A percentile compares a stretch with the other conserved stretches of the same genome.
Evolutionary conservation across 2,888 invertebrate genomes (phyloP).

Genomic region (Cantharis flavilabris): DNA sequence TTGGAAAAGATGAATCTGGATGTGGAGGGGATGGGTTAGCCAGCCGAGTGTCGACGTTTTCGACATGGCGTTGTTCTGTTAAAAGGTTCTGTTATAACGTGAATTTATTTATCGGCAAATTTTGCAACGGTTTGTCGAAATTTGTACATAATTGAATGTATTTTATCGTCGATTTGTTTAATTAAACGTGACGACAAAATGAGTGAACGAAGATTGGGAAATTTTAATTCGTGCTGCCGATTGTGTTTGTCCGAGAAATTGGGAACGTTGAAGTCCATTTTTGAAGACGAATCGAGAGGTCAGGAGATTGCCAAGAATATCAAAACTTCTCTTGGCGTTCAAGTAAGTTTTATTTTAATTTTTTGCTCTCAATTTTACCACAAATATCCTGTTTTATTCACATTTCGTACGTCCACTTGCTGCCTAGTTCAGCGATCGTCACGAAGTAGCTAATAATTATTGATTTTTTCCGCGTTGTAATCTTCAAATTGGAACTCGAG

Average conservation of each 20-base stretch:
- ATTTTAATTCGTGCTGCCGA: slow-evolving; percentile 51
- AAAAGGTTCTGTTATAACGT: slow-evolving; percentile 7
- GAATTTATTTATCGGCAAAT: neutral
- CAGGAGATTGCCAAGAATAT: slow-evolving; percentile 65
- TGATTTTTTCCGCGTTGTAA: neutral
- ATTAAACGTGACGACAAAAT: slow-evolving; percentile 18
- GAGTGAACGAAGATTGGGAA: slow-evolving; percentile 36
- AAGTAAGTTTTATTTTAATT: slow-evolving; percentile 59
- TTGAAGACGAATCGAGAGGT: slow-evolving; percentile 43
- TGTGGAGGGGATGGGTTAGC: slow-evolving; percentile 20
- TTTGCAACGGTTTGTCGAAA: neutral
- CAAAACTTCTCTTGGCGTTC: slow-evolving; percentile 66
- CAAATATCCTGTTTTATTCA: neutral
- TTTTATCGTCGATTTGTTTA: slow-evolving; percentile 4
- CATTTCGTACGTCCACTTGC: neutral
- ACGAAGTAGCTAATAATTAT: neutral
- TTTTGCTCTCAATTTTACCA: neutral
- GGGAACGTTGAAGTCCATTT: slow-evolving; percentile 49
- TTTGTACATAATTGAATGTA: neutral
- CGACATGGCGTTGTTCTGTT: slow-evolving; percentile 26
- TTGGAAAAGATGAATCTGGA: slow-evolving; percentile 22
- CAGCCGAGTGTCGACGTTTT: slow-evolving; percentile 8
- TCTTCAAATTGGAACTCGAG: neutral
- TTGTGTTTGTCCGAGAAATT: slow-evolving; percentile 51
- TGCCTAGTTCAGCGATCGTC: neutral